phyloP scores from a whole-genome alignment of 2,797 vertebrate species.

The Sebastes variabilis region DNA sequence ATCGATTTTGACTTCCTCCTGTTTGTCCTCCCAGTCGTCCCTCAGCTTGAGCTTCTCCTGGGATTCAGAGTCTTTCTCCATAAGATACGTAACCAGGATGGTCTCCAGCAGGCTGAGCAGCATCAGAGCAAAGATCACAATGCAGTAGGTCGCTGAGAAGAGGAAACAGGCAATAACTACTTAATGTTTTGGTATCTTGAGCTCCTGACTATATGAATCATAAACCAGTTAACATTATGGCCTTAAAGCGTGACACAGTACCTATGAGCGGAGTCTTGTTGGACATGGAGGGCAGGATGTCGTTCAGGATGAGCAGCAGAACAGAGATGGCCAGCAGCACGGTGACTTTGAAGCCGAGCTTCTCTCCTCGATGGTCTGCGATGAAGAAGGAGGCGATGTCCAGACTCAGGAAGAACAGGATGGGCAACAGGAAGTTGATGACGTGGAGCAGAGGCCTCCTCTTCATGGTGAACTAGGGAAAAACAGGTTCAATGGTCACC shows the following conservation, averaged over 20 bases:
- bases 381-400: constrained; percentile 84
- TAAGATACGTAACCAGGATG: constrained; percentile 78
- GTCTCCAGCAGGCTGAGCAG: constrained; percentile 83
- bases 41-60: not conserved
- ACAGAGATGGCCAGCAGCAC: constrained; percentile 86
- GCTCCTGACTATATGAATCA: not conserved
- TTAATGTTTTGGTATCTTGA: not conserved
- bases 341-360: constrained; percentile 86
- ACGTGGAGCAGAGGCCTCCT: constrained; percentile 82
- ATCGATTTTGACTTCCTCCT: not conserved
- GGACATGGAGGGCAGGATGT: constrained; percentile 87
- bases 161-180: not conserved
- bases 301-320: constrained; percentile 86
- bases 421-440: constrained; percentile 85
- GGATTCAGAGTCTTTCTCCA: constrained; percentile 49
- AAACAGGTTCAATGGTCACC: not conserved
- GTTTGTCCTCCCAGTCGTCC: not conserved
- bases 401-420: constrained; percentile 82
- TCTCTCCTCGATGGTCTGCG: constrained; percentile 80
- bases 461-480: constrained; percentile 79
- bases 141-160: constrained; percentile 82
- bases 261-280: constrained; percentile 84
- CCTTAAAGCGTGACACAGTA: constrained; percentile 24
- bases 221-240: not conserved
- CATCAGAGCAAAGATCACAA: constrained; percentile 85